Percentiles rank a stretch among this genome's conserved stretches.
Conservation (phyloP, 2,888 invertebrate species). For the Calliphora vomitoria region DNA sequence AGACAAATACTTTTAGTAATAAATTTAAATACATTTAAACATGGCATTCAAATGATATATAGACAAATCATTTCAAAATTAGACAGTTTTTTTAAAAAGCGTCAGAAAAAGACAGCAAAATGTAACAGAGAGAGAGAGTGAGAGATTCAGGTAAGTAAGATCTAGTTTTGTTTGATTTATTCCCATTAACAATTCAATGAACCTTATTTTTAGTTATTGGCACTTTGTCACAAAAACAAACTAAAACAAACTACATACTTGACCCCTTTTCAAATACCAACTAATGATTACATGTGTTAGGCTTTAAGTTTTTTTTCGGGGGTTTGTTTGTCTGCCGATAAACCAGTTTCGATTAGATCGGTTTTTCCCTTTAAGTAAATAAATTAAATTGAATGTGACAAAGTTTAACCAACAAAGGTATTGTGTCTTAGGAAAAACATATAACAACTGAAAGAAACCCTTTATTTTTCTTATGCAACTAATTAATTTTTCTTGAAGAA, state of each 20-base stretch:
- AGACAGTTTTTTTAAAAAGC: too few species aligned
- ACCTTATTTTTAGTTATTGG: conserved; percentile 42
- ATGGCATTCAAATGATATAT: too few species aligned
- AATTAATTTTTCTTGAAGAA: conserved; percentile 67
- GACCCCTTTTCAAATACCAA: background rate
- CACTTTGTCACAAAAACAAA: background rate
- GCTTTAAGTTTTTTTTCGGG: background rate
- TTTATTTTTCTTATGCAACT: conserved; percentile 50
- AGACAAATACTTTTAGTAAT: too few species aligned
- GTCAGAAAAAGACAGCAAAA: too few species aligned
- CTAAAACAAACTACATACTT: background rate
- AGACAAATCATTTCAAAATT: too few species aligned
- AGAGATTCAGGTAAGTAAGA: too few species aligned
- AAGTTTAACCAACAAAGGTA: conserved; percentile 70
- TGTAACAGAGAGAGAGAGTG: too few species aligned
- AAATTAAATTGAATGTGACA: conserved; percentile 68
- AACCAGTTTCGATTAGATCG: conserved; percentile 47
- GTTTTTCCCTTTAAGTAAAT: conserved; percentile 40
- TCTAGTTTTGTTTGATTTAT: background rate
- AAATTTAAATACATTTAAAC: too few species aligned
- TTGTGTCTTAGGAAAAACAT: conserved; percentile 48
- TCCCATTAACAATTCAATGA: conserved; percentile 36
- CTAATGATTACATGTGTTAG: conserved; percentile 55
- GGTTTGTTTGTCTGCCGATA: background rate
- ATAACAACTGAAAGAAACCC: too few species aligned